Conservation (phyloP, 2,113 vertebrate genomes). For the Emydocephalus ijimae region DNA sequence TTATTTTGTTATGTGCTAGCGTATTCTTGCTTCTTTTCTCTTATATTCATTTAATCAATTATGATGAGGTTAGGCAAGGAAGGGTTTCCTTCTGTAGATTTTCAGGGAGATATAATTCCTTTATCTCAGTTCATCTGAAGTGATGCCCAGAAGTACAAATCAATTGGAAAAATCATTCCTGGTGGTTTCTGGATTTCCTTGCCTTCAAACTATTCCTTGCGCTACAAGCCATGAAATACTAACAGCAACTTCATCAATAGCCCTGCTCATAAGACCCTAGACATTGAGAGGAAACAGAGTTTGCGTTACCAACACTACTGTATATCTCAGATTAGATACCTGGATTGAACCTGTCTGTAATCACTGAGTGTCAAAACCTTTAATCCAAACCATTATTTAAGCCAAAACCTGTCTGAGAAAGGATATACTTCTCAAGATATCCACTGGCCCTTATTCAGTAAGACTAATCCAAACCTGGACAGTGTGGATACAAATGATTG, state of each 20-base stretch:
- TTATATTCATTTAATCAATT: not conserved
- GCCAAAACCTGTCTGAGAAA: not conserved
- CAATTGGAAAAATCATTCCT: not conserved
- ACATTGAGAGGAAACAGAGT: not conserved
- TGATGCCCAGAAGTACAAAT: not conserved
- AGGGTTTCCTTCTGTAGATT: not conserved
- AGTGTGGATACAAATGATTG: not conserved
- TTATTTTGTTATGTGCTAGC: not conserved
- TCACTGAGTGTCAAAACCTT: not conserved
- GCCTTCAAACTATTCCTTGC: not conserved
- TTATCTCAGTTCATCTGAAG: not conserved
- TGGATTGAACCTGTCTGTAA: not conserved
- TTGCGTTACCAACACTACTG: not conserved
- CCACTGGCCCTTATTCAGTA: not conserved
- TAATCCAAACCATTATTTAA: not conserved
- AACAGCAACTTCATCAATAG: not conserved
- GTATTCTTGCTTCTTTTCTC: not conserved
- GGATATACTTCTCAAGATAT: not conserved
- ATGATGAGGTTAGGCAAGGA: conserved; percentile 18
- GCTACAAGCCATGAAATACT: not conserved
- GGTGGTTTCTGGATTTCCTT: not conserved
- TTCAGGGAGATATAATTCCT: not conserved
- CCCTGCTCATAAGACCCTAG: not conserved
- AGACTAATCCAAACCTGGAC: not conserved
- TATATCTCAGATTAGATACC: not conserved